phyloP scores from a whole-genome alignment of 1,140 invertebrate genomes.

The Matsumurasca onukii region DNA sequence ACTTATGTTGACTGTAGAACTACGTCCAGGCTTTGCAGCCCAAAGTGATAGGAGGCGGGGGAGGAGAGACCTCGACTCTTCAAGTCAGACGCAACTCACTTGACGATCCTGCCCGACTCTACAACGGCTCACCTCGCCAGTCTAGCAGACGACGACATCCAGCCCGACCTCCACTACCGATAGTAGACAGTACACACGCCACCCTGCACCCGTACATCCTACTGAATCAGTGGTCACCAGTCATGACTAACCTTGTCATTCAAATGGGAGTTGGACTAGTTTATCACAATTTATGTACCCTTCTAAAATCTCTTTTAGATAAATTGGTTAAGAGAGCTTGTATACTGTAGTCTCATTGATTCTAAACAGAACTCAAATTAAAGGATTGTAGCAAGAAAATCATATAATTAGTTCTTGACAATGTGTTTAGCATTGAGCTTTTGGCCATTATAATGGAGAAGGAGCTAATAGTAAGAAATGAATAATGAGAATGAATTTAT shows the following conservation, averaged over 20 bases:
- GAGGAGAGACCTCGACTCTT: constrained; percentile 70
- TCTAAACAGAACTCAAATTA: neutral
- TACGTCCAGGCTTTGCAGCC: constrained; percentile 79
- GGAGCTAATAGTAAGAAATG: too few relatives aligned
- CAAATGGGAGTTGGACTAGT: neutral
- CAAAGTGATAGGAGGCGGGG: constrained; percentile 57
- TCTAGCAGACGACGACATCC: constrained; percentile 51
- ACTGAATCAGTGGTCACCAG: neutral
- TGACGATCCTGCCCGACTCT: constrained; percentile 62
- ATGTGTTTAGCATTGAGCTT: too few relatives aligned
- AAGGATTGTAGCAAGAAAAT: neutral
- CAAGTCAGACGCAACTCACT: constrained; percentile 71
- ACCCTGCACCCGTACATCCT: constrained; percentile 19
- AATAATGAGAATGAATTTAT: too few relatives aligned
- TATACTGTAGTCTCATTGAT: neutral
- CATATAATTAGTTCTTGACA: too few relatives aligned
- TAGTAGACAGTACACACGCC: constrained; percentile 20
- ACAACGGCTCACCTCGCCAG: constrained; percentile 49
- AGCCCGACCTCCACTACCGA: constrained; percentile 27
- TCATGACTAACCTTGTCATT: neutral
- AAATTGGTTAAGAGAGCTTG: neutral
- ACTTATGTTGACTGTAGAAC: constrained; percentile 56
- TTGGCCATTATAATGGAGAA: too few relatives aligned
- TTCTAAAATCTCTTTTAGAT: neutral
- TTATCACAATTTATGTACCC: neutral